A percentile compares a stretch with the other conserved stretches of the same genome.
These are phyloP conservation scores for Pica pica DNA, from an alignment of 2,113 vertebrate species.

Conservation along the genomic window DNA sequence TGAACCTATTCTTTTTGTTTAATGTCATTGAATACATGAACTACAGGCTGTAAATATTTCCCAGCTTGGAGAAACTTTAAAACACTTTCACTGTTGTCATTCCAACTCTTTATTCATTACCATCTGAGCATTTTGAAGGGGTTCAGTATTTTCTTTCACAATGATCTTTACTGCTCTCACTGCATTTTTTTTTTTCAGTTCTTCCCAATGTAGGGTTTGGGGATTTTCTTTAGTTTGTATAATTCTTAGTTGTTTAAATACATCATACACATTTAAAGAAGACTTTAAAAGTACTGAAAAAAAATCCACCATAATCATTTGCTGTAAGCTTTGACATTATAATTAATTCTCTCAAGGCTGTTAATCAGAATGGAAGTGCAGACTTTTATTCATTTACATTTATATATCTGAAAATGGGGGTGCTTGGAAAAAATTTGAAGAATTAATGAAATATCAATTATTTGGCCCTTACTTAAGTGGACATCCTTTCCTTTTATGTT, in stretches of 20 bases:
- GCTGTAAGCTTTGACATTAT: not conserved
- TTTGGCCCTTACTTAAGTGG: not conserved
- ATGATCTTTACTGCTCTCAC: not conserved
- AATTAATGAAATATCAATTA: not conserved
- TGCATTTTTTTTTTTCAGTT: accelerated
- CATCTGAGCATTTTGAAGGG: not conserved
- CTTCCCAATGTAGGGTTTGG: not conserved
- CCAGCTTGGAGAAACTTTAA: not conserved
- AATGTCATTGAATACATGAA: not conserved
- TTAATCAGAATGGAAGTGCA: not conserved
- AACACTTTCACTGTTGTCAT: not conserved
- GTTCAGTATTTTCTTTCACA: not conserved
- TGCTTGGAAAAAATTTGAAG: not conserved
- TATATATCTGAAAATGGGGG: not conserved
- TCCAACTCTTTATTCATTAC: not conserved
- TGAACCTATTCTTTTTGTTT: not conserved
- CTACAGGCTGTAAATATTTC: not conserved
- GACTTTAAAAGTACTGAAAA: not conserved
- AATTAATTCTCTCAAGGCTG: not conserved
- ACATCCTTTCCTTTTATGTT: not conserved
- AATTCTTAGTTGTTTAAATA: not conserved
- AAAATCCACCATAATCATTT: not conserved
- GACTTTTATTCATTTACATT: not conserved
- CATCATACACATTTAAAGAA: not conserved
- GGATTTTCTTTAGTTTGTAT: not conserved